Conservation (phyloP, 2,113 vertebrate genomes). For the Lepidothrix coronata region DNA sequence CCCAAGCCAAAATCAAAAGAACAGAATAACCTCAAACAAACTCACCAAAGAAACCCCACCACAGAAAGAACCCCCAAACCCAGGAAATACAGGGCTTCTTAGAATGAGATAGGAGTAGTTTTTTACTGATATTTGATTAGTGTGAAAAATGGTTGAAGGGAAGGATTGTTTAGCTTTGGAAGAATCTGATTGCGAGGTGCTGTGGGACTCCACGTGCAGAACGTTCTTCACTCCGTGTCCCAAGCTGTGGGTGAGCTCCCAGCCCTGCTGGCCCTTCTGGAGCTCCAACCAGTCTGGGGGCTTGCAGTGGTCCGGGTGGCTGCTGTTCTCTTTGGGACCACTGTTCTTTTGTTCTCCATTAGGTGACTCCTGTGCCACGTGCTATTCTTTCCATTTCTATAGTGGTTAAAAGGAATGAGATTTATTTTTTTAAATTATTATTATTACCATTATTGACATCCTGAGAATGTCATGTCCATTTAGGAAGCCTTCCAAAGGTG, state of each 20-base stretch:
- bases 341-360: background rate
- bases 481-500: background rate
- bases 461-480: background rate
- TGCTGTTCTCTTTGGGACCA: background rate
- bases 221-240: fast-evolving
- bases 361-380: background rate
- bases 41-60: background rate
- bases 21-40: background rate
- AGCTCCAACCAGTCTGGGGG: background rate
- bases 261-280: fast-evolving
- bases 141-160: background rate
- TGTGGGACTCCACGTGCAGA: background rate
- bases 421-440: background rate
- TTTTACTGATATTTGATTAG: background rate
- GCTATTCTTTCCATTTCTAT: background rate
- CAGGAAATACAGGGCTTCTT: background rate
- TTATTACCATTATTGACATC: background rate
- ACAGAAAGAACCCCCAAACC: background rate
- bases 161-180: background rate
- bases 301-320: background rate
- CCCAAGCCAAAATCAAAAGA: background rate
- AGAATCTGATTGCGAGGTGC: background rate
- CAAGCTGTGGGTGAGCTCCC: fast-evolving
- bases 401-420: background rate
- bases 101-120: background rate